These are phyloP conservation scores for Osmoderma eremita DNA, from an alignment of 2,888 invertebrate genomes.

Conservation along the genomic window DNA sequence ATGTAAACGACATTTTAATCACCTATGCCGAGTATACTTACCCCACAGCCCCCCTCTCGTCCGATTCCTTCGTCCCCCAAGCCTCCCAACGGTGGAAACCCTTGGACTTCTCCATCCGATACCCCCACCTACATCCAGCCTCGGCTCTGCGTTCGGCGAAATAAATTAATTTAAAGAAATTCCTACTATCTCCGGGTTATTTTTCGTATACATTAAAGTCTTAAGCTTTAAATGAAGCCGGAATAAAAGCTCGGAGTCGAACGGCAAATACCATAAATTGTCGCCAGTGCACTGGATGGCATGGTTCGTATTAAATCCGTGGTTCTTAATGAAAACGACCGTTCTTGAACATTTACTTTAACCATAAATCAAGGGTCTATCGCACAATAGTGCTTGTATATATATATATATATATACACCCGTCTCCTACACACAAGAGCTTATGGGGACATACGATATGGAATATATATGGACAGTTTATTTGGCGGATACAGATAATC, in stretches of 20 bases:
- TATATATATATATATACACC: constrained; percentile 48
- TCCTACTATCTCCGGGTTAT: constrained; percentile 55
- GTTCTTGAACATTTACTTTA: constrained; percentile 42
- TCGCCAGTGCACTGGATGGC: constrained; percentile 41
- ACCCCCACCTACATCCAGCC: constrained; percentile 13
- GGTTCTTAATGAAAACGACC: constrained; percentile 42
- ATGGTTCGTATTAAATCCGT: constrained; percentile 41
- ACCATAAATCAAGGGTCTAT: constrained; percentile 48
- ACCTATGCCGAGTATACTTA: constrained; percentile 55
- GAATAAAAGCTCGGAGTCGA: constrained; percentile 54
- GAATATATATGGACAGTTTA: constrained; percentile 53
- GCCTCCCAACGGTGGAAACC: neutral
- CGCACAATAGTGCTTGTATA: constrained; percentile 43
- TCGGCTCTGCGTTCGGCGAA: constrained; percentile 52
- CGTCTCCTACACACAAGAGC: constrained; percentile 22
- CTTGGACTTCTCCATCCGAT: no score
- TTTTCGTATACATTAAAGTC: constrained; percentile 58
- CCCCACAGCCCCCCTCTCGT: constrained; percentile 47
- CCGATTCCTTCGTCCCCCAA: neutral
- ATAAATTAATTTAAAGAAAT: constrained; percentile 64
- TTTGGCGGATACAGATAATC: constrained; percentile 51
- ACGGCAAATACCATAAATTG: constrained; percentile 58
- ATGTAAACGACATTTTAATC: constrained; percentile 65
- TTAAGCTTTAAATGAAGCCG: constrained; percentile 57
- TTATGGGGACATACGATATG: constrained; percentile 40